Base-by-base conservation (phyloP, 1,140 invertebrate species). In the Babylonia areolata region DNA sequence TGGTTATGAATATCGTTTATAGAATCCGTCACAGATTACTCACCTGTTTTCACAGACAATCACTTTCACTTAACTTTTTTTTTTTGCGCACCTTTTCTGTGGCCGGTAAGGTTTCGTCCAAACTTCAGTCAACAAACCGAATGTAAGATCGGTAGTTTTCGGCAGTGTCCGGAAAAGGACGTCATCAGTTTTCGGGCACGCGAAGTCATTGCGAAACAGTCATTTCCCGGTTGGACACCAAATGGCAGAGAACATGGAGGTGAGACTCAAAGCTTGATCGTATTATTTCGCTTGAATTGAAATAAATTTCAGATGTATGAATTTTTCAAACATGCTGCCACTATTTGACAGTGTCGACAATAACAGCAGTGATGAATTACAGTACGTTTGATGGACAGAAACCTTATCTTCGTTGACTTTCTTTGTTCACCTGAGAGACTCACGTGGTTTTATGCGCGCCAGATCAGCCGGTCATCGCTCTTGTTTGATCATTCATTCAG, bases 221-320 rank as follows among this genome's bases (percentile, higher is more conserved):
- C 71, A 73, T 37, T 73, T 73, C 2, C 71, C 35, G 31, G n/a
- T 64, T n/a, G 69, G 1, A 46, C 64, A 46, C 9, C 64, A 84
- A 84, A 84, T 84, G 82, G 82, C 82, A 40, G 82, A 84, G 33
- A 37, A 84, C 73, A 84, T 84, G 82, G 82, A 84, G 82, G 82
- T 84, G 64, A 73, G 33, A 84, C n/a, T 64, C 0, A 23, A 23
- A 64, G 23, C 28, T 64, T 23, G 42, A 42, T 46, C n/a, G 3
- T 40, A 28, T 11, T 79, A n/a, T 39, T 40, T 79, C 28, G 39
- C 37, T 79, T 42, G 42, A 20, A 23, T 6, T 64, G 15, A 28
- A 28, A 0, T 2, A n/a, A 23, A 64, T 6, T 23, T 23, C 5
- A 12, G 20, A 64, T 28, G 12, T 28, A n/a, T n/a, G n/a, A n/a